These are phyloP conservation scores for mouse (Mus musculus) DNA, from an alignment of 2,113 vertebrate species.

Conservation along the genomic window DNA sequence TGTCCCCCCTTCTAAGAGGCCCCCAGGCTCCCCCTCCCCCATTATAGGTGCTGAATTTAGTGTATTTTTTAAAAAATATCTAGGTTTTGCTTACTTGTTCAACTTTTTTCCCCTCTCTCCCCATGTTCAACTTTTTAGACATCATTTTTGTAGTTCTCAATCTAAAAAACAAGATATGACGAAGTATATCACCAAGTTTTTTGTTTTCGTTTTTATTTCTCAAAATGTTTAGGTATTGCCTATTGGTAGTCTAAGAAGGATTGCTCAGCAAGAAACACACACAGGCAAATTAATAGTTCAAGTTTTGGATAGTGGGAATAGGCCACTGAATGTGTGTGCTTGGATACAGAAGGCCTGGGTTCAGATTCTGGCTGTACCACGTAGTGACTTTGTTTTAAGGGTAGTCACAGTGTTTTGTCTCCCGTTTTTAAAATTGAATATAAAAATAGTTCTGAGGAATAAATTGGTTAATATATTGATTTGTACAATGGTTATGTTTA, in stretches of 20 bases:
- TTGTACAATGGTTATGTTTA: slow-evolving; percentile 2
- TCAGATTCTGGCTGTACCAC: background rate
- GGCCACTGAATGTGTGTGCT: background rate
- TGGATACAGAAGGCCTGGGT: background rate
- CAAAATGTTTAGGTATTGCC: background rate
- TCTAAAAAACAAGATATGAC: slow-evolving; percentile 11
- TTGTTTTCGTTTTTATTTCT: background rate
- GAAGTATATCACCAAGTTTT: background rate
- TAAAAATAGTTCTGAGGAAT: background rate
- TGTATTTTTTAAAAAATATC: background rate
- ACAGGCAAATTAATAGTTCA: background rate
- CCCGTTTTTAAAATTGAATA: background rate
- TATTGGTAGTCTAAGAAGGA: background rate
- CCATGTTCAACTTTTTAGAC: background rate
- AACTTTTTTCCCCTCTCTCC: background rate
- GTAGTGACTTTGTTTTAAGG: background rate
- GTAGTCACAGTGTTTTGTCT: background rate
- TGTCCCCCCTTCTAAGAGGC: background rate
- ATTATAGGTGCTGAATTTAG: background rate
- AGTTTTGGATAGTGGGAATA: background rate
- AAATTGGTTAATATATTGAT: background rate
- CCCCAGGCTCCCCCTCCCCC: too few relatives aligned
- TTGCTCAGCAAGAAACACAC: background rate
- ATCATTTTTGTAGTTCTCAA: background rate
- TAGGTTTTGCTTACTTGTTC: background rate